Evolutionary conservation across 2,113 vertebrate genomes (phyloP), one percentile per base, ranked within the genome.

Genomic region (Recurvirostra avosetta): DNA sequence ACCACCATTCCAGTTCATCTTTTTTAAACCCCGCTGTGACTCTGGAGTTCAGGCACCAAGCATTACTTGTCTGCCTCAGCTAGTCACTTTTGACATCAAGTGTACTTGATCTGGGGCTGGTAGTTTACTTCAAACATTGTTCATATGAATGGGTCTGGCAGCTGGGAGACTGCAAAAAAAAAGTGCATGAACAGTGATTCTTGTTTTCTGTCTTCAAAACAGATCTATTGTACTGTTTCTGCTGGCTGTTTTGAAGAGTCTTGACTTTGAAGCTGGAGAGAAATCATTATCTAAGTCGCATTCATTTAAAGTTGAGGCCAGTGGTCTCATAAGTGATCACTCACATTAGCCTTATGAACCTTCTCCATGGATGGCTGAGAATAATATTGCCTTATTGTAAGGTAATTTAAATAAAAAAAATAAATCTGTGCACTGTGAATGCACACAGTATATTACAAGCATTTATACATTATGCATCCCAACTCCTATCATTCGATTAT

Each of bases 71-170:
- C 94, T 97, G 82, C 90, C 76, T 94, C 70, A 88, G 88, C 79
- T 92, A 97, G 92, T 95, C 93, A 87, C 90, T 92, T 79, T 75
- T 97, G 94, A 97, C 96, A 97, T 94, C 73, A 17, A 92, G 79
- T 50, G 79, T 72, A 90, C 95, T 97, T 97, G 96, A 97, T 97
- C 95, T 95, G 92, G 88, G 93, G 87, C 94, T 94, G 94, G 96
- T 97, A 96, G 94, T 93, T 97, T 91, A 94, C 95, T 95, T 97
- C 96, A 97, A 97, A 96, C 94, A 53, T 88, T 71, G 95, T 82
- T 95, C 93, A 13, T 86, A 16, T 86, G 94, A 96, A 97, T 96
- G 87, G 94, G 74, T 75, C 85, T 97, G 96, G 96, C 95, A 97
- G 93, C 89, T 87, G 92, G 82, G 95, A 93, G 85, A 72, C 83